Base-by-base conservation (phyloP, 2,888 invertebrate species). In the Slavum lentiscoides region DNA sequence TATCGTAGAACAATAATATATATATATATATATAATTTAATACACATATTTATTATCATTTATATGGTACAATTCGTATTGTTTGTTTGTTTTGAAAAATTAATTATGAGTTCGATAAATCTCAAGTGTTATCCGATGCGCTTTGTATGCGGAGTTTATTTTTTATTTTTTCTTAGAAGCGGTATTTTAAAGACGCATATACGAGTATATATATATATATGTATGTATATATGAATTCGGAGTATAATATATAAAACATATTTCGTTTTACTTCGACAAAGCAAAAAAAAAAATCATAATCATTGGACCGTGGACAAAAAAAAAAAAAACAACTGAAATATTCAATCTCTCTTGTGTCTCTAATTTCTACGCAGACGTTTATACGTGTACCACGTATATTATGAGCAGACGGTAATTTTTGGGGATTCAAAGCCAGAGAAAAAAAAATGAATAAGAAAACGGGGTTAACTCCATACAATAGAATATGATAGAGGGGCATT, bases 381-480 rank as follows among this genome's bases (percentile, higher is more conserved):
- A 39, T 55, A 53, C 55, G 17, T 55, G 9, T 68, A 21, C 53
- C 21, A 23, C 23, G 64, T 61, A 62, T 30, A 30, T 30, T 30
- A 4, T 4, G 30, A 61, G 61, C 68, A 76, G 62, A 76, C 75
- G 75, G 75, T 76, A 68, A 59, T 68, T 77, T 77, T 58, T 64
- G 23, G 9, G 69, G 39, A 64, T 80, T 80, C 49, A 55, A 64
- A 55, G 62, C 58, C 61, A 11, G 30, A 30, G 30, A 4, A 30
- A 72, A 62, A 80, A 77, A 72, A 70, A 69, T 6, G 62, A 69
- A 77, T 21, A 72, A 80, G 64, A 72, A 80, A 72, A 70, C 58
- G 80, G 80, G 80, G 80, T 80, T 80, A 80, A 80, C 55, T 66
- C 23, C 55, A 30, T 43, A 80, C 80, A 80, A 80, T 72, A 72